phyloP scores from a whole-genome alignment of 2,888 invertebrate species.

The Yponomeuta malinellus region DNA sequence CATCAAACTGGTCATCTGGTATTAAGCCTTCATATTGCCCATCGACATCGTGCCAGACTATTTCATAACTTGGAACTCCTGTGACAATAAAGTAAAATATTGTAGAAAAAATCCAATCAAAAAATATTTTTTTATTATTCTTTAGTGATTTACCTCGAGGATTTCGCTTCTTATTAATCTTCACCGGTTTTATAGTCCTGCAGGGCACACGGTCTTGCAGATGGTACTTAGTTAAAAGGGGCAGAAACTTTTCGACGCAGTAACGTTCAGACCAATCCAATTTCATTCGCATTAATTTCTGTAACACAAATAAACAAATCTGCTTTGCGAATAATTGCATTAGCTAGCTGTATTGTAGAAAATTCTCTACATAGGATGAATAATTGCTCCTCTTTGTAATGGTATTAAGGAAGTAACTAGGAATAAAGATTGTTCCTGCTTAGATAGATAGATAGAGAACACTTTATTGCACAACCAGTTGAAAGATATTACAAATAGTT shows the following conservation, averaged over 20 bases:
- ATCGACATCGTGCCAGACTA: conserved; percentile 80
- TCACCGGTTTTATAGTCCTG: conserved; percentile 46
- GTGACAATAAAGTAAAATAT: conserved; percentile 21
- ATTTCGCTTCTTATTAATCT: conserved; percentile 64
- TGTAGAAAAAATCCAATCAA: not conserved
- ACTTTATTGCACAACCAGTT: too few relatives aligned
- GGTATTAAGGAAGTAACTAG: too few relatives aligned
- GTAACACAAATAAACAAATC: conserved; percentile 25
- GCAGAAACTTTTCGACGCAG: conserved; percentile 85
- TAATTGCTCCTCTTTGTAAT: too few relatives aligned
- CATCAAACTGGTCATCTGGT: conserved; percentile 75
- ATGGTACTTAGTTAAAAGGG: conserved; percentile 86
- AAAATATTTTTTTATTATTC: not conserved
- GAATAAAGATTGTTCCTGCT: too few relatives aligned
- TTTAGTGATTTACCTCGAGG: conserved; percentile 54
- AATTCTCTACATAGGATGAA: too few relatives aligned
- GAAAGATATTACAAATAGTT: too few relatives aligned
- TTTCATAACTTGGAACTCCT: conserved; percentile 82
- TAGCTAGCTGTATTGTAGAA: not conserved
- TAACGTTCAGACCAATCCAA: conserved; percentile 86
- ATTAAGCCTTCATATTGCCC: conserved; percentile 75
- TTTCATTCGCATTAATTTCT: conserved; percentile 80
- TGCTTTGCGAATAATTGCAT: not conserved
- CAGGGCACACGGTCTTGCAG: conserved; percentile 58
- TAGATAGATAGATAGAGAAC: too few relatives aligned